Evolutionary conservation across 64 coral and sea anemone species (phyloP).

Genomic region (Dendronephthya gigantea): DNA sequence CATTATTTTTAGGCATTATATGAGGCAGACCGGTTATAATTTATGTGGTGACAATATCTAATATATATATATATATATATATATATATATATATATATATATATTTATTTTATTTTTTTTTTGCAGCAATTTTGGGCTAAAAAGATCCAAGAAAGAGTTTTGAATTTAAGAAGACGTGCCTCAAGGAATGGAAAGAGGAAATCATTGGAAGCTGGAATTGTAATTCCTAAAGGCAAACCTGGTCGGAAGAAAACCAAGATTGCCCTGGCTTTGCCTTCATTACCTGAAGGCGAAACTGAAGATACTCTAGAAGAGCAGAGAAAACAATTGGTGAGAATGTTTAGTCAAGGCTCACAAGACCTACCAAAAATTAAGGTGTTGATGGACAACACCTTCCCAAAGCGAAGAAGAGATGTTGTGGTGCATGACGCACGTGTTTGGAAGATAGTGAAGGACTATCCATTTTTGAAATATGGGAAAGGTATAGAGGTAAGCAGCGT

Average conservation of each 20-base stretch:
- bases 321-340: neutral
- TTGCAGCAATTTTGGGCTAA: constrained; percentile 39
- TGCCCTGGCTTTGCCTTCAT: neutral
- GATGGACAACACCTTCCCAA: constrained; percentile 27
- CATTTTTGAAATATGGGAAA: constrained; percentile 27
- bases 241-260: constrained; percentile 19
- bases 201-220: neutral
- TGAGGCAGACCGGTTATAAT: too few relatives aligned
- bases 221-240: constrained; percentile 31
- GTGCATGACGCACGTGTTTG: neutral
- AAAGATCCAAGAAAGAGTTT: constrained; percentile 28
- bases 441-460: constrained; percentile 7
- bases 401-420: neutral
- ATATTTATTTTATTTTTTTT: too few relatives aligned
- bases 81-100: too few relatives aligned
- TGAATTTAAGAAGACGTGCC: constrained; percentile 7
- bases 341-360: neutral
- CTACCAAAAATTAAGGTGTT: constrained; percentile 5
- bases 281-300: constrained; percentile 4
- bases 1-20: neutral
- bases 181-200: neutral
- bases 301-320: neutral
- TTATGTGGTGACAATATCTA: too few relatives aligned
- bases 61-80: too few relatives aligned
- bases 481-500: constrained; percentile 18